Evolutionary conservation across 2,888 invertebrate genomes (phyloP).

Genomic region (Ochlodes sylvanus): DNA sequence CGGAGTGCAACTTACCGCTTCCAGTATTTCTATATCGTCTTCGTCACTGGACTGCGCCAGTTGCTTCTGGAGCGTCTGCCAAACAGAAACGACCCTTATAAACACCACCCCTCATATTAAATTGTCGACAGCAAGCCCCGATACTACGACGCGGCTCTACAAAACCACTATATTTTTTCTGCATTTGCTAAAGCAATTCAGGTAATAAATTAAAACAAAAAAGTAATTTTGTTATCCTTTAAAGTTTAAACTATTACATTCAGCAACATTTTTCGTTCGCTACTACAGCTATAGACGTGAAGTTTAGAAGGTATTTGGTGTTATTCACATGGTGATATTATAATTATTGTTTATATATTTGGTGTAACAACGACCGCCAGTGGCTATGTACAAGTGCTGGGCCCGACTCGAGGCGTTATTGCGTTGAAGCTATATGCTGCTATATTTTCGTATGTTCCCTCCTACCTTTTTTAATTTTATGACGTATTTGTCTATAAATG

Average conservation of each 20-base stretch:
- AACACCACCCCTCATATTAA: background rate
- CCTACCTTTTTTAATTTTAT: background rate
- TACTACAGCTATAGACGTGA: slow-evolving; percentile 13
- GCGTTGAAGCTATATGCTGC: slow-evolving; percentile 11
- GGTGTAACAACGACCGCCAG: slow-evolving; percentile 1
- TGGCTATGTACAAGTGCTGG: slow-evolving; percentile 27
- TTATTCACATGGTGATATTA: slow-evolving; percentile 19
- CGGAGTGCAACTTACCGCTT: slow-evolving; percentile 59
- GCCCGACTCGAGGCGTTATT: background rate
- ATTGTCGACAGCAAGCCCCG: background rate
- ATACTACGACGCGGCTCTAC: slow-evolving; percentile 13
- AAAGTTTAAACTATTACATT: background rate
- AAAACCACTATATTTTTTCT: slow-evolving; percentile 5
- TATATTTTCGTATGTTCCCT: slow-evolving; percentile 44
- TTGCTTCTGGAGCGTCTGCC: slow-evolving; percentile 75
- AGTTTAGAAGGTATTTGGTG: slow-evolving; percentile 12
- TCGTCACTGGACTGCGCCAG: slow-evolving; percentile 72
- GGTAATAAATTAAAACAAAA: background rate
- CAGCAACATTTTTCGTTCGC: slow-evolving; percentile 8
- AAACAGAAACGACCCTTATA: slow-evolving; percentile 41
- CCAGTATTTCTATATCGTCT: slow-evolving; percentile 68
- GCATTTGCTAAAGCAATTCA: slow-evolving; percentile 24
- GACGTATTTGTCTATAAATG: too few relatives aligned
- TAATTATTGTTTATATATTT: background rate
- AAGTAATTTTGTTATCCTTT: too few relatives aligned